Evolutionary conservation across 1,140 invertebrate species (phyloP).

Genomic region (Drosophila sp.): DNA sequence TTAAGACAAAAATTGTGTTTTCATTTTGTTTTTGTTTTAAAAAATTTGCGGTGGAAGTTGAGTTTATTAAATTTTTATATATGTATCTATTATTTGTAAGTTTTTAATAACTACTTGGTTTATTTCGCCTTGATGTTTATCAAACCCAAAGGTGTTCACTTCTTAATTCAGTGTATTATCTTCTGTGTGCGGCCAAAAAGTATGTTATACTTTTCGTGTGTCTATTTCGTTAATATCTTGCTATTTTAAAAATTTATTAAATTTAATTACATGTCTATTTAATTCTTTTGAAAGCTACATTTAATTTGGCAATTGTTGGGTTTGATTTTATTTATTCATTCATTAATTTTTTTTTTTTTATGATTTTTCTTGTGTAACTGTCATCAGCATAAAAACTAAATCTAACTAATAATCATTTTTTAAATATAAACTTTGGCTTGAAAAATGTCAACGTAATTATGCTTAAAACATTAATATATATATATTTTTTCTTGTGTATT

Average conservation of each 20-base stretch:
- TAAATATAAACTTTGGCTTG: conserved; percentile 82
- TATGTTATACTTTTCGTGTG: conserved; percentile 41
- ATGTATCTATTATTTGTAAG: conserved; percentile 72
- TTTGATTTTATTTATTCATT: conserved; percentile 73
- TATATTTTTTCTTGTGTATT: conserved; percentile 32
- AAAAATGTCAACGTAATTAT: conserved; percentile 79
- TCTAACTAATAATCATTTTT: conserved; percentile 75
- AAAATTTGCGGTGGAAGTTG: conserved; percentile 82
- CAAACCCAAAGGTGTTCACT: conserved; percentile 71
- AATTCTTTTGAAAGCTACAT: conserved; percentile 83
- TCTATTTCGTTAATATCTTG: conserved; percentile 36
- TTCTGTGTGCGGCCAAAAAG: conserved; percentile 62
- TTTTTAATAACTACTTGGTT: conserved; percentile 75
- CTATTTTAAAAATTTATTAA: conserved; percentile 65
- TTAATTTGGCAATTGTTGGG: conserved; percentile 85
- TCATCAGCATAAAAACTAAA: conserved; percentile 69
- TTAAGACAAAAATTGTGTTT: conserved; percentile 81
- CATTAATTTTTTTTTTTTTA: conserved; percentile 42
- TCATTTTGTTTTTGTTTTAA: conserved; percentile 57
- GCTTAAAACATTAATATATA: conserved; percentile 59
- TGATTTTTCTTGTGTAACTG: conserved; percentile 41
- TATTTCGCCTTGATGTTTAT: conserved; percentile 59
- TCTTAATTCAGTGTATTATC: conserved; percentile 25
- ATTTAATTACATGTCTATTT: conserved; percentile 81
- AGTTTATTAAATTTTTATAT: conserved; percentile 76